A percentile compares a stretch with the other conserved stretches of the same genome.
Evolutionary conservation across 2,113 vertebrate genomes (phyloP).

Genomic region (Alethe diademata): DNA sequence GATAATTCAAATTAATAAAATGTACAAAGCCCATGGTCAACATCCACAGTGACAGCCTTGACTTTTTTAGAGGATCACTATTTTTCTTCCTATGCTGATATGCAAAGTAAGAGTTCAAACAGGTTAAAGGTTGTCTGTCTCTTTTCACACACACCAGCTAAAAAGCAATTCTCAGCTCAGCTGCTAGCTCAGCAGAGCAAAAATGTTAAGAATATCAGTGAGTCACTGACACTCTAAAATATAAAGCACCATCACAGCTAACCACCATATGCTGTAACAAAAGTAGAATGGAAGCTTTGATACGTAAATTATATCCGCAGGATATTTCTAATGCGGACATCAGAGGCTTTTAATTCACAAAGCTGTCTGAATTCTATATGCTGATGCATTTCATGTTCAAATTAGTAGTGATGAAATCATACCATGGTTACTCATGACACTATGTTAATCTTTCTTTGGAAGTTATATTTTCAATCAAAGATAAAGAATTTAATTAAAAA

Average conservation of each 20-base stretch:
- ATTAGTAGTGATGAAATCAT: constrained; percentile 71
- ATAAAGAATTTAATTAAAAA: constrained; percentile 74
- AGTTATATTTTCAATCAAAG: constrained; percentile 67
- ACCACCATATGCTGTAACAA: constrained; percentile 26
- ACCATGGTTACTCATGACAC: constrained; percentile 55
- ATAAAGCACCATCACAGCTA: constrained; percentile 7
- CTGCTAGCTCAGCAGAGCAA: background rate
- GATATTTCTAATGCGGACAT: constrained; percentile 71
- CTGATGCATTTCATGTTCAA: constrained; percentile 65
- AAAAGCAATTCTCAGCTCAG: background rate
- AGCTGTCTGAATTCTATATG: constrained; percentile 55
- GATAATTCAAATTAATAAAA: background rate
- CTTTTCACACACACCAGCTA: background rate
- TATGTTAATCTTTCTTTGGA: constrained; percentile 64
- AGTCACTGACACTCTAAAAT: background rate
- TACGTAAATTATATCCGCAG: constrained; percentile 59
- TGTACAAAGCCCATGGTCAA: background rate
- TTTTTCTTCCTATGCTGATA: background rate
- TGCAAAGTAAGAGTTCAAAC: background rate
- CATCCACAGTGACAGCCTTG: background rate
- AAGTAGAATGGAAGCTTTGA: constrained; percentile 68
- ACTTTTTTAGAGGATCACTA: background rate
- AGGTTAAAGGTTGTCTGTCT: background rate
- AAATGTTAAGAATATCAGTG: background rate
- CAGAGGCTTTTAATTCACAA: constrained; percentile 67